These are phyloP conservation scores for Ochlodes sylvanus DNA, from an alignment of 2,888 invertebrate genomes.

Conservation along the genomic window DNA sequence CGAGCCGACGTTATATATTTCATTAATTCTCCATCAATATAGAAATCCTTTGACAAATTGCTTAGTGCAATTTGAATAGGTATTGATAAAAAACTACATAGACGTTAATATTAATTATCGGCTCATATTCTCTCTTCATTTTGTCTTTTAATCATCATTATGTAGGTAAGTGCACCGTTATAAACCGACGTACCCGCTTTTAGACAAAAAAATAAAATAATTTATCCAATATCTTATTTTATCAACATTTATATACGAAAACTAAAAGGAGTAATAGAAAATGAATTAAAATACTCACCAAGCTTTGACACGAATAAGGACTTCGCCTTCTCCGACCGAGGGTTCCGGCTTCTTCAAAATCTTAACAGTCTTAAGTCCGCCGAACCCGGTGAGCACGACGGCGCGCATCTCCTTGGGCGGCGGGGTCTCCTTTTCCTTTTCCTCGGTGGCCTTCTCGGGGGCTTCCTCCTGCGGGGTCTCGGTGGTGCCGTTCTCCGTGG, in stretches of 20 bases:
- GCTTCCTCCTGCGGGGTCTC: constrained; percentile 79
- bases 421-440: constrained; percentile 82
- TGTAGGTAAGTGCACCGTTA: not conserved
- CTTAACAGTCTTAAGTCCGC: constrained; percentile 94
- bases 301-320: constrained; percentile 93
- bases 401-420: constrained; percentile 94
- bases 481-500: constrained; percentile 80
- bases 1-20: constrained; percentile 43
- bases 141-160: not conserved
- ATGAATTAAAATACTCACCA: constrained; percentile 87
- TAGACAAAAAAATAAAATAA: not conserved
- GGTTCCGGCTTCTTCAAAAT: constrained; percentile 92
- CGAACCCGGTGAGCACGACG: constrained; percentile 93
- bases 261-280: constrained; percentile 40
- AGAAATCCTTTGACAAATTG: no score
- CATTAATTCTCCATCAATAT: not conserved
- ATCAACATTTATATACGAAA: not conserved
- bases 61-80: no score
- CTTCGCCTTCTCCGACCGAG: constrained; percentile 88
- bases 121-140: not conserved
- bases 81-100: no score
- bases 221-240: no score
- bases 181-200: constrained; percentile 33
- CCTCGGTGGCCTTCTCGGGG: constrained; percentile 83
- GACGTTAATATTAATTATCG: no score